Base-by-base conservation (phyloP, 2,888 invertebrate genomes). In the Deilephila porcellus region DNA sequence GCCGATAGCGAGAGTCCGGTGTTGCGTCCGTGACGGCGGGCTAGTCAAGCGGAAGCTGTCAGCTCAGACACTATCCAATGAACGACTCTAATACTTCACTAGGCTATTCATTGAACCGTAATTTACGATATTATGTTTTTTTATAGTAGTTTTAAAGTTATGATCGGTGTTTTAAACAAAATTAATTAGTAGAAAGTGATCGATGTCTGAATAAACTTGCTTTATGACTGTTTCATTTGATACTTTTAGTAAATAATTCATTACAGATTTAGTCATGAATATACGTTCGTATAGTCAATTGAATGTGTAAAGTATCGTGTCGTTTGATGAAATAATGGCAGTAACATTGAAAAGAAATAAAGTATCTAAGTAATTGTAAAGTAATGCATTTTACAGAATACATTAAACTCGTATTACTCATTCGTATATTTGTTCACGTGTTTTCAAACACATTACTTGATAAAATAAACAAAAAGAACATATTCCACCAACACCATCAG, bases 31-130 rank as follows among this genome's bases (percentile, higher is more conserved):
- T 77, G 80, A 78, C 77, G 67, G 76, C 78, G 73, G 77, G 77
- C 73, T 76, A 84, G 80, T 79, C 78, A 77, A 78, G 76, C 88
- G 88, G 90, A 90, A 85, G 84, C 87, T 82, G 87, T 86, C 82
- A 76, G 75, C 79, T 25, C 79, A 75, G 79, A 77, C 76, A 79
- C 75, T 76, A 75, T 79, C 79, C 78, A 80, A 81, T 78, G 25
- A 25, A 25, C 81, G 81, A 80, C 76, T 25, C 25, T 67, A 67
- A 67, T 34, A 71, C 7, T 67, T 7, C 37, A 37, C 67, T 79
- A 76, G 74, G 76, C 70, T 71, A 74, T 73, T 76, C 73, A 76
- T 63, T 34, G 25, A 67, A 67, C 45, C 64, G 45, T 64, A 45
- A 64, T 64, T 64, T 67, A 64, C 64, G 4, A 52, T 67, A 64